Base-by-base conservation (phyloP, 2,888 invertebrate species). In the Noctua janthina region DNA sequence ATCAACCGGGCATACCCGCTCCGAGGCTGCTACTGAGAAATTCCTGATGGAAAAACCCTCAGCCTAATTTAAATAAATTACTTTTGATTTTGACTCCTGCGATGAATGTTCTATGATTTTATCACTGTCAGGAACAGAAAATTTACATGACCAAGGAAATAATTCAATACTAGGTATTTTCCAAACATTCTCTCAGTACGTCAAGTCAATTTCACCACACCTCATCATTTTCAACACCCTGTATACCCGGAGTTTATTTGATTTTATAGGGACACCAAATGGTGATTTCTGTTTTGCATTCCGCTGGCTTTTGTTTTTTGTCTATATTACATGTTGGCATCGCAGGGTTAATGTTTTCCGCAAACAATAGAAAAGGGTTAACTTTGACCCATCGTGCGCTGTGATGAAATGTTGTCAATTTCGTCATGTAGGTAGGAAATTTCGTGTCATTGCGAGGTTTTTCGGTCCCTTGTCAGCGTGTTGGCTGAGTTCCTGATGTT, bases 231-330 rank as follows among this genome's bases (percentile, higher is more conserved):
- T n/a, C 23, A 70, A 59, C 69, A 80, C 0, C 35, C 69, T 51
- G 39, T 79, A 70, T 35, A 20, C 17, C 1, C 0, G 20, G 64
- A 46, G 51, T 81, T 78, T 71, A 88, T 86, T 82, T 88, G 49
- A 82, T 88, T 85, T 82, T 59, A 85, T 73, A 81, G 78, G 66
- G 72, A 64, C 67, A 35, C n/a, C 62, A 43, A 71, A 74, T 66
- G 69, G 54, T 74, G 69, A 54, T 75, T 69, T 66, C 79, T 88
- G 56, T 76, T 71, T 88, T 77, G 79, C 67, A 82, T 79, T 79
- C 49, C 46, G 13, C 17, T 10, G 46, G 68, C 51, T n/a, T 82
- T 85, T 85, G 64, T 85, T 73, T 85, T 79, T 81, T 74, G 73
- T 76, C 17, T 66, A 6, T 10, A 86, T 82, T 73, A 69, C 72